These are phyloP conservation scores for Orestias chungarensis DNA, from an alignment of 2,797 vertebrate species.

Conservation along the genomic window DNA sequence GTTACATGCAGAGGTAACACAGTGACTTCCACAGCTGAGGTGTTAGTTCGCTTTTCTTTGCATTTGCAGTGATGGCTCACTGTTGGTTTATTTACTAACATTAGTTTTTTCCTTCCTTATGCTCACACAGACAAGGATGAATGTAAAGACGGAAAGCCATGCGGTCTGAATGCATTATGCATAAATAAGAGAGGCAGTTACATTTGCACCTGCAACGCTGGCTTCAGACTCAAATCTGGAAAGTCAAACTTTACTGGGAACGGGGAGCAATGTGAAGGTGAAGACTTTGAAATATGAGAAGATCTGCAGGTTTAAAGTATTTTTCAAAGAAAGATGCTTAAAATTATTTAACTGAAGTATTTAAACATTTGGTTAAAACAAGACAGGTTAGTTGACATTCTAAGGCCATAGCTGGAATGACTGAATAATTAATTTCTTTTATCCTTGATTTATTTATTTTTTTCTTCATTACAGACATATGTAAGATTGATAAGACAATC, in stretches of 20 bases:
- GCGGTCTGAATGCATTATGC: slow-evolving; percentile 55
- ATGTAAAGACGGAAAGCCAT: slow-evolving; percentile 29
- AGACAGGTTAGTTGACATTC: slow-evolving; percentile 2
- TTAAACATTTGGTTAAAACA: neutral
- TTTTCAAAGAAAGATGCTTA: neutral
- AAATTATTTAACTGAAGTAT: neutral
- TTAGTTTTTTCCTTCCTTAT: neutral
- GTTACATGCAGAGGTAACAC: slow-evolving; percentile 58
- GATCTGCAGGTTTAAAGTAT: neutral
- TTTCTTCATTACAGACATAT: slow-evolving; percentile 64
- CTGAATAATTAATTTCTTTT: slow-evolving; percentile 31
- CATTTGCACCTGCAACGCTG: slow-evolving; percentile 58
- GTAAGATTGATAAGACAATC: slow-evolving; percentile 54
- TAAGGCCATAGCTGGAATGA: slow-evolving; percentile 23
- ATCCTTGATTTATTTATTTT: slow-evolving; percentile 33
- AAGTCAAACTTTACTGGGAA: slow-evolving; percentile 15
- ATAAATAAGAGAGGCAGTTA: slow-evolving; percentile 52
- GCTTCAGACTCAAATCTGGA: slow-evolving; percentile 55
- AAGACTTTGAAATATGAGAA: neutral
- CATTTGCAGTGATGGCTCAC: neutral
- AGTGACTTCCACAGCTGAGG: neutral
- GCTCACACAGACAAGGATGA: slow-evolving; percentile 59
- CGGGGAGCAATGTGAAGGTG: slow-evolving; percentile 57
- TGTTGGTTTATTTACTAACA: neutral
- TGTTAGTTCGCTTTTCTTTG: neutral